Base-by-base conservation (phyloP, 2,888 invertebrate species). In the Dryomyza anilis region DNA sequence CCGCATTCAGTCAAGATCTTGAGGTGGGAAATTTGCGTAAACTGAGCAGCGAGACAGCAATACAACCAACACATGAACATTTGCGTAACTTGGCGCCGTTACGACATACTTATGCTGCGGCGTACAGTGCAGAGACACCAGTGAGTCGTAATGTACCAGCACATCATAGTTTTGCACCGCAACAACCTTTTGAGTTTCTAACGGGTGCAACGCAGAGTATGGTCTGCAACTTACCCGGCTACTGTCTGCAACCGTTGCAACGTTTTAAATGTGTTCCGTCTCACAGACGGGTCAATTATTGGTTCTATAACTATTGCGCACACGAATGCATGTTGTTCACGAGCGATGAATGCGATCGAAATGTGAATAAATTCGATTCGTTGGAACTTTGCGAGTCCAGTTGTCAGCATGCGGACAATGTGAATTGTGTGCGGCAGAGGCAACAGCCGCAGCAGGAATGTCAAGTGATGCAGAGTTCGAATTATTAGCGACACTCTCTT, bases 231-330 rank as follows among this genome's bases (percentile, higher is more conserved):
- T n/a, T 27, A 6, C 21, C 64, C 33, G 56, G 50, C 3, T 70
- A 67, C 12, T 79, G 78, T 58, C 77, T 78, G 60, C 69, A 72
- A 63, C 70, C 72, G 65, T 50, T 78, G n/a, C 67, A 69, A 27
- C 70, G 74, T 14, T 61, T 46, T 56, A 63, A 25, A 1, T 70
- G 70, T 46, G 46, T 8, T 4, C 69, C 76, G 64, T 67, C 69
- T 10, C 72, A 69, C 8, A 69, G 72, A 3, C 65, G 89, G 64
- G 89, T 71, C 0, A 75, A 79, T 53, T 78, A 71, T 52, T 79
- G 80, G 79, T 79, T 78, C 64, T 80, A 78, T 45, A 80, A 79
- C 63, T 76, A 73, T 55, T 79, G 79, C 55, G 56, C 66, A 3
- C 74, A 80, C 61, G 73, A 77, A 16, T 79, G 79, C 64, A 78